Evolutionary conservation across 1,140 invertebrate genomes (phyloP).

Genomic region (Lepidurus apus): DNA sequence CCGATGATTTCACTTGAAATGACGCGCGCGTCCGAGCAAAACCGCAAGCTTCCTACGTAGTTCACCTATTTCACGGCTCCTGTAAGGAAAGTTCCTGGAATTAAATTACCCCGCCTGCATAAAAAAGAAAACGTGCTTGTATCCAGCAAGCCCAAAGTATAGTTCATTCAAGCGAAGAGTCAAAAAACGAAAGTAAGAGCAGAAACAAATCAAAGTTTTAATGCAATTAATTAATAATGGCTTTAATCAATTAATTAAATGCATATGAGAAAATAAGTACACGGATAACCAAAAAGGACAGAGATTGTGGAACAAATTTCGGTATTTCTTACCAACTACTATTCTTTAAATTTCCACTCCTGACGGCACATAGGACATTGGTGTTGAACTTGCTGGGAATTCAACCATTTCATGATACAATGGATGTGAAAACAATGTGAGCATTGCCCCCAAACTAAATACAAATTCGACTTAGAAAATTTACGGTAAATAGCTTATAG

Average conservation of each 20-base stretch:
- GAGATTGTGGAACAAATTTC: constrained; percentile 20
- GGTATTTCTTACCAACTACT: constrained; percentile 38
- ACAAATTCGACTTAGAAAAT: constrained; percentile 36
- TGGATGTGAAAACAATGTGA: constrained; percentile 99
- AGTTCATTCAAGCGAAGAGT: too few relatives aligned
- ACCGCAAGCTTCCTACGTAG: neutral
- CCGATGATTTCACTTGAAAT: neutral
- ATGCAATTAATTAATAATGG: too few relatives aligned
- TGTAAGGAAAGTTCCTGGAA: too few relatives aligned
- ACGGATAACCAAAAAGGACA: neutral
- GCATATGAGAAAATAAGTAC: neutral
- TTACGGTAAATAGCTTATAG: constrained; percentile 26
- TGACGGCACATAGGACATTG: constrained; percentile 98
- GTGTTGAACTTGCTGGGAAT: constrained; percentile 89
- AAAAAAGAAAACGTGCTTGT: too few relatives aligned
- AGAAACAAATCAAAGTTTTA: neutral
- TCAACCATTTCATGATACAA: constrained; percentile 99
- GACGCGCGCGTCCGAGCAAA: neutral
- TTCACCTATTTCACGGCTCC: neutral
- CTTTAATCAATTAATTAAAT: neutral
- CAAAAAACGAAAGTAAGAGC: too few relatives aligned
- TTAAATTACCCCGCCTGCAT: too few relatives aligned
- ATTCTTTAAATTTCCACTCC: constrained; percentile 96
- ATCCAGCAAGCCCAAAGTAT: too few relatives aligned
- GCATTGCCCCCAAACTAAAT: constrained; percentile 92